Percentiles rank a stretch among this genome's conserved stretches.
Conservation (phyloP, 2,113 vertebrate species). For the Ancistrus triradiatus region DNA sequence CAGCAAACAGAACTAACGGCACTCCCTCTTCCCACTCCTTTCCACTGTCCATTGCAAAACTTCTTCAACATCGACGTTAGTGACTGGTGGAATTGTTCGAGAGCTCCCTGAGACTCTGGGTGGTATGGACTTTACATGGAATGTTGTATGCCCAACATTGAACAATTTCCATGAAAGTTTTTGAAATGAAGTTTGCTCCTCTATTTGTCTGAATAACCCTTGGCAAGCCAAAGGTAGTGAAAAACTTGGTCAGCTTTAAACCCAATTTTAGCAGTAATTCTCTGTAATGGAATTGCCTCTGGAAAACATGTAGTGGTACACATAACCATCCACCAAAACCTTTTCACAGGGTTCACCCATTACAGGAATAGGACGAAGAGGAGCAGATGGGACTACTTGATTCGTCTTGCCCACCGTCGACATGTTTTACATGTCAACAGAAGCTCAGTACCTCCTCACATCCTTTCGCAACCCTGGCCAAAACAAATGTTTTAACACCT, state of each 20-base stretch:
- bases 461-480: background rate
- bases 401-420: slow-evolving; percentile 1
- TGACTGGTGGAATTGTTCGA: background rate
- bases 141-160: background rate
- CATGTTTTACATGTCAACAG: background rate
- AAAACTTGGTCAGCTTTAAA: background rate
- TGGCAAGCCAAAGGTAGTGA: background rate
- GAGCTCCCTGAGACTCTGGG: background rate
- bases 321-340: slow-evolving; percentile 7
- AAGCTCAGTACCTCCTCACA: background rate
- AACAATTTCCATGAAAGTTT: background rate
- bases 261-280: too few species aligned
- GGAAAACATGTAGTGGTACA: slow-evolving; percentile 4
- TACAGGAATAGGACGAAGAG: background rate
- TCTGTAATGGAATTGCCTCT: background rate
- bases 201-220: background rate
- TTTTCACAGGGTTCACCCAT: background rate
- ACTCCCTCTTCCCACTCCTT: background rate
- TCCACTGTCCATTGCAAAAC: background rate
- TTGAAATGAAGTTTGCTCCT: background rate
- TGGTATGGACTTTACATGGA: background rate
- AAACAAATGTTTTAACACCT: slow-evolving; percentile 1
- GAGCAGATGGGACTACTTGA: background rate
- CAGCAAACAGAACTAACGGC: background rate
- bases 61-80: background rate